A percentile compares a stretch with the other conserved stretches of the same genome.
phyloP scores from a whole-genome alignment of 2,888 invertebrate species.

The Sthenelais limicola region DNA sequence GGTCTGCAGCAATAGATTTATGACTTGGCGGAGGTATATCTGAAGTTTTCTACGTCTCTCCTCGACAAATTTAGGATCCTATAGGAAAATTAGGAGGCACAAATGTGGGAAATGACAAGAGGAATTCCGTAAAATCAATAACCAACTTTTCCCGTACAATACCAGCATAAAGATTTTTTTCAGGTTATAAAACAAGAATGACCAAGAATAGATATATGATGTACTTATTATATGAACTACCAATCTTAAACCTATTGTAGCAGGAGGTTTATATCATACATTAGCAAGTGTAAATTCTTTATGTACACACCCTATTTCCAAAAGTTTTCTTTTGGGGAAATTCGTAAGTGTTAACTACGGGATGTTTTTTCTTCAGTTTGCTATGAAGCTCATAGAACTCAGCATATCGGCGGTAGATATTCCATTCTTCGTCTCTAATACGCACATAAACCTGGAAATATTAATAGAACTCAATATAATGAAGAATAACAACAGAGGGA shows the following conservation, averaged over 20 bases:
- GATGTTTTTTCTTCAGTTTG: constrained; percentile 86
- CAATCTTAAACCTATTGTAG: no score
- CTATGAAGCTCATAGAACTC: constrained; percentile 91
- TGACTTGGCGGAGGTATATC: constrained; percentile 84
- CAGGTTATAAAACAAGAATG: no score
- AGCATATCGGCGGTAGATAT: constrained; percentile 93
- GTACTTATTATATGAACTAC: no score
- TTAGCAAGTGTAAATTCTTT: no score
- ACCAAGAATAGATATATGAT: no score
- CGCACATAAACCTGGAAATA: constrained; percentile 82
- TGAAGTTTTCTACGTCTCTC: constrained; percentile 88
- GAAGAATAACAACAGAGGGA: constrained; percentile 10
- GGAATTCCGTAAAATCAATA: no score
- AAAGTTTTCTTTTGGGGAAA: constrained; percentile 90
- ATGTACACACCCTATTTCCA: constrained; percentile 87
- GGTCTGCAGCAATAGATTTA: constrained; percentile 79
- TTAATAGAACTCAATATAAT: constrained; percentile 5
- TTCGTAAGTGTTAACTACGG: constrained; percentile 84
- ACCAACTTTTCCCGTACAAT: no score
- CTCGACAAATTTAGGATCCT: constrained; percentile 81
- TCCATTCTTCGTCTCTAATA: constrained; percentile 93
- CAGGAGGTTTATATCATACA: no score
- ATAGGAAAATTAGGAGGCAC: constrained; percentile 25
- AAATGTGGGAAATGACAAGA: neutral
- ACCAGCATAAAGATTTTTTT: no score